A percentile compares a stretch with the other conserved stretches of the same genome.
These are phyloP conservation scores for Spodoptera littoralis DNA, from an alignment of 2,888 invertebrate genomes.

Conservation along the genomic window DNA sequence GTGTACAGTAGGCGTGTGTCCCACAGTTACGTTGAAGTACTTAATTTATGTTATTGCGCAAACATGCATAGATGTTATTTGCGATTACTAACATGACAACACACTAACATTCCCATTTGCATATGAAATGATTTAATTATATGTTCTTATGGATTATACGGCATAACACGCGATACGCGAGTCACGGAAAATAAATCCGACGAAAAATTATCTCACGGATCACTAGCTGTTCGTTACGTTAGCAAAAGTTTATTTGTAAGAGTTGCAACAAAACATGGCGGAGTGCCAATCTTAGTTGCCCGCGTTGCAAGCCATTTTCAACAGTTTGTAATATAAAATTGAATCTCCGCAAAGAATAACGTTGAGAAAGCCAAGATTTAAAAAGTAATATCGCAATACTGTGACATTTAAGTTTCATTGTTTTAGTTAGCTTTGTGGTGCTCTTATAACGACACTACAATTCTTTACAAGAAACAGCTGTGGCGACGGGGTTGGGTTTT, in stretches of 20 bases:
- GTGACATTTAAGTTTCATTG: constrained; percentile 28
- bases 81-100: constrained; percentile 37
- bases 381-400: constrained; percentile 31
- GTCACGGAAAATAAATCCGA: neutral
- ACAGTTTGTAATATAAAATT: constrained; percentile 36
- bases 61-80: constrained; percentile 35
- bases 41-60: constrained; percentile 36
- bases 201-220: constrained; percentile 7
- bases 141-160: constrained; percentile 13
- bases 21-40: constrained; percentile 19
- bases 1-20: constrained; percentile 25
- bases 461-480: constrained; percentile 23
- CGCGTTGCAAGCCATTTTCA: constrained; percentile 27
- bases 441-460: constrained; percentile 2
- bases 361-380: constrained; percentile 31
- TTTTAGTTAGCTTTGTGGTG: constrained; percentile 22
- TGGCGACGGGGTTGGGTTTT: constrained; percentile 16
- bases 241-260: constrained; percentile 27
- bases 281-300: constrained; percentile 41
- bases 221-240: constrained; percentile 16
- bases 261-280: constrained; percentile 39
- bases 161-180: neutral
- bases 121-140: constrained; percentile 39
- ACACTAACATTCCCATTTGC: constrained; percentile 35
- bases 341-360: constrained; percentile 28